phyloP scores from a whole-genome alignment of 2,797 vertebrate species.

The Aphelocoma californica region DNA sequence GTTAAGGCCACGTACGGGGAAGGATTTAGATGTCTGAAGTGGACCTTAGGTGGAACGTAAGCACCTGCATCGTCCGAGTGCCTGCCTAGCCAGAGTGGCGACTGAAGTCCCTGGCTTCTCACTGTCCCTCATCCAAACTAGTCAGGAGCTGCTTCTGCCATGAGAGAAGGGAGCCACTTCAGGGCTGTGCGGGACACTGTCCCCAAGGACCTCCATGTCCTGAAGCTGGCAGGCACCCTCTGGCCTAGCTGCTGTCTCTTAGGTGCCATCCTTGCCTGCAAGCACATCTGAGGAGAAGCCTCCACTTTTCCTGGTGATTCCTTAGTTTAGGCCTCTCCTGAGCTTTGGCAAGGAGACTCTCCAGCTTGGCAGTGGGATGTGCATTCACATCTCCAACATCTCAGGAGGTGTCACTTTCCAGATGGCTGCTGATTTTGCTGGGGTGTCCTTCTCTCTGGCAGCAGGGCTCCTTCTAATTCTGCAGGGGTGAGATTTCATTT shows the following conservation, averaged over 20 bases:
- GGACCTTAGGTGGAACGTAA: background rate
- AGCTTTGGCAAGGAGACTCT: background rate
- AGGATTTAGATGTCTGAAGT: background rate
- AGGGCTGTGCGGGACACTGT: accelerated
- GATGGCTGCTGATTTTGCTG: background rate
- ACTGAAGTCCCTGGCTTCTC: background rate
- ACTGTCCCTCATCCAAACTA: background rate
- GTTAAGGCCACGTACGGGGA: background rate
- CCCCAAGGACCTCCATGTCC: accelerated
- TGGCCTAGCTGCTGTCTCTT: background rate
- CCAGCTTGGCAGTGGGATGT: background rate
- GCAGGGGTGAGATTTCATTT: background rate
- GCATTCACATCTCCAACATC: accelerated
- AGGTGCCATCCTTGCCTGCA: accelerated
- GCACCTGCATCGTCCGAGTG: accelerated
- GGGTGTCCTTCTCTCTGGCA: background rate
- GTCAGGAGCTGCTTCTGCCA: background rate
- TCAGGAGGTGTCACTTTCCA: background rate
- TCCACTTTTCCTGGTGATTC: accelerated
- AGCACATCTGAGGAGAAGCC: accelerated
- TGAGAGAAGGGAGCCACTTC: background rate
- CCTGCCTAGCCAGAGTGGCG: background rate
- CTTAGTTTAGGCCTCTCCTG: background rate
- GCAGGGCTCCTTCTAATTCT: background rate
- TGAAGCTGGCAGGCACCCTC: background rate